Conservation (phyloP, 2,113 vertebrate genomes). For the Phalacrocorax pelagicus region DNA sequence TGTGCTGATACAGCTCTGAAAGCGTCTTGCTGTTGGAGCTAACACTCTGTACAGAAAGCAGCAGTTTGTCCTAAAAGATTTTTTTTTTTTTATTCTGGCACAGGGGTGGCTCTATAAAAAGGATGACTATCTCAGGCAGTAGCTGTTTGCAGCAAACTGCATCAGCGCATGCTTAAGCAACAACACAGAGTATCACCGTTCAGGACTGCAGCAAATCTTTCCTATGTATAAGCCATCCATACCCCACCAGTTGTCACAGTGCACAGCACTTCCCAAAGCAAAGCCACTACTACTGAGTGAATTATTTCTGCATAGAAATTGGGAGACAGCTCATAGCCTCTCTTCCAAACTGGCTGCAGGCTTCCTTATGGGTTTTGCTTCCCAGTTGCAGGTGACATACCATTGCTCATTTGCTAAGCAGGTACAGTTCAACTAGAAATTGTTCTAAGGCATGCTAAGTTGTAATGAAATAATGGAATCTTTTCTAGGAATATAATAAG, state of each 20-base stretch:
- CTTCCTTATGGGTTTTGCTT: neutral
- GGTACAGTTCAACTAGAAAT: neutral
- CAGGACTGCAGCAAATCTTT: neutral
- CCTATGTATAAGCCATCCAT: accelerated
- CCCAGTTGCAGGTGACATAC: accelerated
- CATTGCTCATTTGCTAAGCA: accelerated
- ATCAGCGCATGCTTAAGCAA: neutral
- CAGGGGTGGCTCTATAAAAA: neutral
- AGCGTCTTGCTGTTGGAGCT: neutral
- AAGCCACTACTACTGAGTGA: accelerated
- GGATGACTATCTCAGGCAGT: neutral
- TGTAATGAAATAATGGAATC: neutral
- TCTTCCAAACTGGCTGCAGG: accelerated
- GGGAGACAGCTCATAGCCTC: neutral
- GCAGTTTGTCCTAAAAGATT: neutral
- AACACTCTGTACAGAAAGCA: neutral
- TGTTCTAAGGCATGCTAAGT: neutral
- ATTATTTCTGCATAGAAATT: neutral
- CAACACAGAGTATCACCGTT: accelerated
- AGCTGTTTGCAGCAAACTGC: neutral
- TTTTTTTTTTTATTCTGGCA: neutral
- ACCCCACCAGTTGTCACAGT: too few species aligned
- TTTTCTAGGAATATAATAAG: neutral
- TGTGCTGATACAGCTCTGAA: neutral
- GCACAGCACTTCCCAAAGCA: neutral